Base-by-base conservation (phyloP, 2,888 invertebrate genomes). In the Ophioninae sp. region DNA sequence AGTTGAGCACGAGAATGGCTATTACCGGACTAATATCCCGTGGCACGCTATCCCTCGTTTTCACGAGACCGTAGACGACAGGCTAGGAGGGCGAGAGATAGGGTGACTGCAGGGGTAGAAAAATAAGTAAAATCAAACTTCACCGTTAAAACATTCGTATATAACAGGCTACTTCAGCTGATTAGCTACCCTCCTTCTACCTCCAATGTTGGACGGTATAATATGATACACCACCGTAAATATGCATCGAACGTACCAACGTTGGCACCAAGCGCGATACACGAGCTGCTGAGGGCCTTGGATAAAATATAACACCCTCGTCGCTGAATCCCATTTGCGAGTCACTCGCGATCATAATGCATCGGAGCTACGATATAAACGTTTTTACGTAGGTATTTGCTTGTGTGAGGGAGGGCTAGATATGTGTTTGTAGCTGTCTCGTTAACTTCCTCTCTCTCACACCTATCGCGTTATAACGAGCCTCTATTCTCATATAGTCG, bases 91-190 rank as follows among this genome's bases (percentile, higher is more conserved):
- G 51, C 0, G 17, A 10, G 51, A 51, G 17, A 6, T 6, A 51
- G 83, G 59, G 41, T 44, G 7, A 39, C 23, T 69, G 67, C 58
- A 61, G 37, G 73, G 82, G 76, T 79, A 82, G 84, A 88, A 91
- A 91, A 90, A 89, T 84, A 90, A 89, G 89, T 90, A 89, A 90
- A 91, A 91, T 89, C 87, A 88, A 90, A 89, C 88, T 88, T 69
- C 73, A 73, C 73, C 76, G 82, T 89, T 89, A 88, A 91, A 90
- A 90, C 90, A 90, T 91, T 90, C 87, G 85, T 86, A 85, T 86
- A 86, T 78, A 78, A 79, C 79, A 80, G 75, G 89, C 89, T 91
- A 91, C 91, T 92, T 88, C 88, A 88, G 85, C 88, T 91, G 90
- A 91, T 91, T 91, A 89, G 89, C 88, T 85, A 86, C 67, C 68